A percentile compares a stretch with the other conserved stretches of the same genome.
phyloP scores from a whole-genome alignment of 1,140 invertebrate species.

The Trypoxylus dichotomus region DNA sequence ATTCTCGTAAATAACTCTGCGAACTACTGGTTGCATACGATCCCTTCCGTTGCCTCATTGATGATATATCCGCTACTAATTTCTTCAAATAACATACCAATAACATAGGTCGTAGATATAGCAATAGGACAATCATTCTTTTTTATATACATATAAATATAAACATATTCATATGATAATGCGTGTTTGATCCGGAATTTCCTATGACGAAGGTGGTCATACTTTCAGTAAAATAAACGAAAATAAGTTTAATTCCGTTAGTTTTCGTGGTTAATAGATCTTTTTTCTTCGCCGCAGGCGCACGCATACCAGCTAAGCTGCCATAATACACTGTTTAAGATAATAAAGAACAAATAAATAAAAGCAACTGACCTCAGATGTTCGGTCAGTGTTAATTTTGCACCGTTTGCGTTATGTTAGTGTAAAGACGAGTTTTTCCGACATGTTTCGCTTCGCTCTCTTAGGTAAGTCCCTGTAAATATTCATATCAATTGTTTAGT shows the following conservation, averaged over 20 bases:
- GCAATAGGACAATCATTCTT: too few species aligned
- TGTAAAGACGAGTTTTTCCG: not conserved
- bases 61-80: too few species aligned
- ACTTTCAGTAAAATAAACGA: not conserved
- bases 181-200: not conserved
- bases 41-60: too few species aligned
- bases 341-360: not conserved
- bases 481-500: too few species aligned
- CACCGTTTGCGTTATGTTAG: not conserved
- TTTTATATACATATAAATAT: too few species aligned
- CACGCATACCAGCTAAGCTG: too few species aligned
- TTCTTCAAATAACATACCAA: too few species aligned
- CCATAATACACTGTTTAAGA: not conserved
- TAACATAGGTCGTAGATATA: too few species aligned
- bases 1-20: not conserved
- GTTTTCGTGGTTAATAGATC: not conserved
- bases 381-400: slow-evolving; percentile 7
- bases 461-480: not conserved
- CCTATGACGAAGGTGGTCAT: not conserved
- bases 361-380: slow-evolving; percentile 5
- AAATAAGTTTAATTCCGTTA: not conserved
- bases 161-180: too few species aligned
- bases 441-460: not conserved
- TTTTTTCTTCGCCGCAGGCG: not conserved
- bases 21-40: not conserved